Conservation (phyloP, 2,888 invertebrate species). For the Plutella xylostella region DNA sequence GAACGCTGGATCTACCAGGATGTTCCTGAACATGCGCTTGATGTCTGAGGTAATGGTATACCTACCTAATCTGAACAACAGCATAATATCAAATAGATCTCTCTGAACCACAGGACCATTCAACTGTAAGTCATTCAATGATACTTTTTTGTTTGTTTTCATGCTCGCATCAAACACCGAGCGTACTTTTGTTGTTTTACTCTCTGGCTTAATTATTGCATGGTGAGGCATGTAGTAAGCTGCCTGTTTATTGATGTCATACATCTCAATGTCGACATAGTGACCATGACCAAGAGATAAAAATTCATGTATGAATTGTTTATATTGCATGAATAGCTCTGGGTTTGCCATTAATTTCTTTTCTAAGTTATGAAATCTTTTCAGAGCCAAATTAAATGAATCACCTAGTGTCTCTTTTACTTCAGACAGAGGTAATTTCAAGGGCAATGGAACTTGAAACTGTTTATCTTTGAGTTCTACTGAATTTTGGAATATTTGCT, state of each 20-base stretch:
- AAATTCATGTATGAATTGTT: constrained; percentile 13
- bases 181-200: constrained; percentile 2
- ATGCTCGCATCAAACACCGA: constrained; percentile 8
- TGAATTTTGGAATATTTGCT: not conserved
- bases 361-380: not conserved
- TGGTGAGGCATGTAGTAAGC: constrained; percentile 11
- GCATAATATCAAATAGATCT: constrained; percentile 17
- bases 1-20: constrained; percentile 5
- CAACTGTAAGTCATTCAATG: constrained; percentile 10
- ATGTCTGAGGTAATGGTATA: constrained; percentile 16
- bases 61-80: constrained; percentile 12
- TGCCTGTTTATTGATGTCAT: constrained; percentile 7
- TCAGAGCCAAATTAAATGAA: not conserved
- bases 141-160: constrained; percentile 10
- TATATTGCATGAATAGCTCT: constrained; percentile 6
- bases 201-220: constrained; percentile 9
- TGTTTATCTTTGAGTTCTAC: not conserved
- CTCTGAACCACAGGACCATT: constrained; percentile 15
- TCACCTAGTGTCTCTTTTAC: not conserved
- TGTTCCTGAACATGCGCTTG: constrained; percentile 17
- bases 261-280: constrained; percentile 5
- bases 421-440: not conserved
- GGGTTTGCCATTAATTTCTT: constrained; percentile 11
- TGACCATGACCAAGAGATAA: constrained; percentile 10
- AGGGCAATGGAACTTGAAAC: not conserved